phyloP scores from a whole-genome alignment of 2,113 vertebrate species.

The Macheiramphus alcinus region DNA sequence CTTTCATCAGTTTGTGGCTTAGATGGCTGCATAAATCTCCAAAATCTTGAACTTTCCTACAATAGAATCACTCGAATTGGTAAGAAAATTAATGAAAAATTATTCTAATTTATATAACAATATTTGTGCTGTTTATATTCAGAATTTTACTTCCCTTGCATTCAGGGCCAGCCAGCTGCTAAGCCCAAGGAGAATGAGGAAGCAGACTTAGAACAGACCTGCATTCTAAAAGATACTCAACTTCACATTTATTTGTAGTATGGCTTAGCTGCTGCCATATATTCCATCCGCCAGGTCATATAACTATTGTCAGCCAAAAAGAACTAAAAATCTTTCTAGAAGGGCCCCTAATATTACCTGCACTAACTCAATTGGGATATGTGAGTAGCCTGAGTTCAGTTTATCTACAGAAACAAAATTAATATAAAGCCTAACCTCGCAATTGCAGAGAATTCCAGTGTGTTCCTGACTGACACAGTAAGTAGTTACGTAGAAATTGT shows the following conservation, averaged over 20 bases:
- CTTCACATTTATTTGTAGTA: background rate
- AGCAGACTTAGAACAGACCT: background rate
- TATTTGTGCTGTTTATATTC: background rate
- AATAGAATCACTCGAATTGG: slow-evolving; percentile 90
- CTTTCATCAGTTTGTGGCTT: slow-evolving; percentile 87
- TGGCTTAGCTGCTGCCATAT: background rate
- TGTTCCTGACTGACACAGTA: background rate
- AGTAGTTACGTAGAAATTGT: fast-evolving
- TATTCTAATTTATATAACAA: background rate
- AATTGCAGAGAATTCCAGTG: background rate
- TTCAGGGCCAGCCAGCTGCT: background rate
- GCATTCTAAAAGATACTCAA: background rate
- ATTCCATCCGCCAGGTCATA: background rate
- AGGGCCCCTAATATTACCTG: background rate
- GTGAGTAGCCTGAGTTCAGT: background rate
- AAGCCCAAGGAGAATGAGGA: background rate
- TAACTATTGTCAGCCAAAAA: background rate
- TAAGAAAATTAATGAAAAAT: slow-evolving; percentile 64
- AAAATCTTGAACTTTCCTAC: slow-evolving; percentile 84
- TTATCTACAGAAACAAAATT: background rate
- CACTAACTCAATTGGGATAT: background rate
- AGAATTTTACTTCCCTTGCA: background rate
- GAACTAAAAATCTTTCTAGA: background rate
- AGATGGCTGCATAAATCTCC: slow-evolving; percentile 80
- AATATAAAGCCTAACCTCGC: background rate